Evolutionary conservation across 2,888 invertebrate genomes (phyloP), one percentile per base, ranked within the genome.

Genomic region (Acanthopleura granulata): DNA sequence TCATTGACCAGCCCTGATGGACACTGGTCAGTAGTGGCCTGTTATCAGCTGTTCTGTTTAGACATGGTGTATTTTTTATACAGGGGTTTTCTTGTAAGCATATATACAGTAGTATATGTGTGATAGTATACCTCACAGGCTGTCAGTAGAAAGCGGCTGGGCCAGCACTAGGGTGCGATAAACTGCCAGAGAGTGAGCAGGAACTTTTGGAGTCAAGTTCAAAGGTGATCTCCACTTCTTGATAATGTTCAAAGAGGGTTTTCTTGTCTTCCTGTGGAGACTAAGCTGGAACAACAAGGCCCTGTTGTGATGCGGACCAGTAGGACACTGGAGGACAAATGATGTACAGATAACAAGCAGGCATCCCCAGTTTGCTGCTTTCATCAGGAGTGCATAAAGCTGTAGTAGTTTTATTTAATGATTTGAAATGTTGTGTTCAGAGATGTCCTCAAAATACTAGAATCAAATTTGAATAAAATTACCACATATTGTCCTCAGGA

Each of bases 231-330:
- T 57, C 6, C 22, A n/a, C 22, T 57, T 22, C 22, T 57, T 57
- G 57, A 57, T 57, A 57, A 57, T 57, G 57, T n/a, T 22, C 57
- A 57, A 57, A 57, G 57, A 57, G 57, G n/a, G 57, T 57, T 57
- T 57, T 57, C 57, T 57, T 57, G 57, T 57, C 57, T n/a, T 22
- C 57, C 57, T 57, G 40, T 40, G 40, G 40, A 40, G 40, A 40
- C 40, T 40, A 9, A 9, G 40, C 40, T 40, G 40, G 40, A 40
- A 40, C 40, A 40, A 40, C 40, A 40, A 9, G 9, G 40, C 40
- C 40, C 3, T 40, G 40, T 40, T 40, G 3, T 40, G 40, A 40
- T 40, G 4, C 9, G 4, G 40, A 3, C 40, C 40, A 40, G 40
- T 40, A 40, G 40, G 40, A 40, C 40, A 40, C 9, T 40, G 9